Evolutionary conservation across 2,888 invertebrate species (phyloP).

Genomic region (Aelia acuminata): DNA sequence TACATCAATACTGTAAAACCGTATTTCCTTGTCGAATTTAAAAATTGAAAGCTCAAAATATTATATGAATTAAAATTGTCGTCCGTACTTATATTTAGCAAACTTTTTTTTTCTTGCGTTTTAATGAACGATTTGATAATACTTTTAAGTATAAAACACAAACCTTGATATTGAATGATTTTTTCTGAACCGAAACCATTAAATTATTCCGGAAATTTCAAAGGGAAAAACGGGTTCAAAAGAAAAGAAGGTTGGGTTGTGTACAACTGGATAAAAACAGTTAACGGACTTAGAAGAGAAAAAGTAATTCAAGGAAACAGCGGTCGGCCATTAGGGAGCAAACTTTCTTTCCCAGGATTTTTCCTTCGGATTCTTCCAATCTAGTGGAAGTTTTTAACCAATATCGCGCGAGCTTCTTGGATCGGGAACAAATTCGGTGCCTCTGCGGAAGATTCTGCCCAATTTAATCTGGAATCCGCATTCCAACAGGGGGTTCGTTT

Average conservation of each 20-base stretch:
- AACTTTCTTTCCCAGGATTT: constrained; percentile 27
- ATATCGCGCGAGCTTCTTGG: background rate
- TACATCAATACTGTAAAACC: too few species aligned
- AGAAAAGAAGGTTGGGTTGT: background rate
- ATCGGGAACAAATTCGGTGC: background rate
- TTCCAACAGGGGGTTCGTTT: background rate
- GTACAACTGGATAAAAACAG: constrained; percentile 18
- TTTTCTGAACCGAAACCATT: background rate
- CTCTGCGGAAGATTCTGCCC: background rate
- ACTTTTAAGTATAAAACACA: too few species aligned
- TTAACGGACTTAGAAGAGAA: constrained; percentile 5
- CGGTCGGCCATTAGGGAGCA: constrained; percentile 1
- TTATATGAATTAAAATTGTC: too few species aligned
- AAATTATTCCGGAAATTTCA: background rate
- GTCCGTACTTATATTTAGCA: too few species aligned
- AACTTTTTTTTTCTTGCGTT: too few species aligned
- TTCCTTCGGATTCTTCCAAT: background rate
- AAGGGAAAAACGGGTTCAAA: background rate
- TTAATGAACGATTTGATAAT: too few species aligned
- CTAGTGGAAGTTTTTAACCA: background rate
- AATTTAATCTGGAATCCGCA: background rate
- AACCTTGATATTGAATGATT: too few species aligned
- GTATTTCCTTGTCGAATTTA: too few species aligned
- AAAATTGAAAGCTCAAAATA: too few species aligned
- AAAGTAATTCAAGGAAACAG: constrained; percentile 25